Base-by-base conservation (phyloP, 1,140 invertebrate species). In the Streblospio benedicti region DNA sequence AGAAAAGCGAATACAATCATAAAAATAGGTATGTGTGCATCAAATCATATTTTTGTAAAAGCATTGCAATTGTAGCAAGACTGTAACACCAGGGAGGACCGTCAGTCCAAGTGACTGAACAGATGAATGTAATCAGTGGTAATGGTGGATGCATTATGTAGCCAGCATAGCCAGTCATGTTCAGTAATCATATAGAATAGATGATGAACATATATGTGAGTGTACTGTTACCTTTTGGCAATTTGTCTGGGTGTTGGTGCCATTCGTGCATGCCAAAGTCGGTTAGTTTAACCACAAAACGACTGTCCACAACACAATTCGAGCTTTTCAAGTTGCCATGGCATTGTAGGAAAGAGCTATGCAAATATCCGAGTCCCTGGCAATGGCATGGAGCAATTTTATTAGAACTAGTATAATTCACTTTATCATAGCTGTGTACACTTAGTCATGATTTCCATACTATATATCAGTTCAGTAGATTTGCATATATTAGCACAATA, bases 301-400 rank as follows among this genome's bases (percentile, higher is more conserved):
- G 83, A 18, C 90, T 93, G 72, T 99, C 95, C 0, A 99, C 93
- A 0, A 99, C 89, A 76, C 95, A 99, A 75, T 99, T 99, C 28
- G 90, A 91, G 0, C 94, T 97, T 71, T 95, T 98, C 9, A 99
- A 80, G 69, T 89, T 89, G 0, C 95, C 96, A 73, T 99, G 96
- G 18, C 87, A 91, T 65, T 85, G 86, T 2, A 99, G 85, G 65
- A 92, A 88, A 38, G 87, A 91, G 41, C 83, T 83, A 71, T 99
- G 95, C 1, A 99, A 81, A 73, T 93, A 98, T 47, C 84, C 79
- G 91, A 98, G 93, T 6, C 93, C 96, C 82, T 93, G 60, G 2
- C 23, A 55, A 4, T n/a, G n/a, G n/a, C n/a, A n/a, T n/a, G n/a
- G n/a, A 51, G 9, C 28, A 52, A 2, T 38, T 9, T n/a, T 38